These are phyloP conservation scores for Arctia plantaginis DNA, from an alignment of 2,888 invertebrate species.

Conservation along the genomic window DNA sequence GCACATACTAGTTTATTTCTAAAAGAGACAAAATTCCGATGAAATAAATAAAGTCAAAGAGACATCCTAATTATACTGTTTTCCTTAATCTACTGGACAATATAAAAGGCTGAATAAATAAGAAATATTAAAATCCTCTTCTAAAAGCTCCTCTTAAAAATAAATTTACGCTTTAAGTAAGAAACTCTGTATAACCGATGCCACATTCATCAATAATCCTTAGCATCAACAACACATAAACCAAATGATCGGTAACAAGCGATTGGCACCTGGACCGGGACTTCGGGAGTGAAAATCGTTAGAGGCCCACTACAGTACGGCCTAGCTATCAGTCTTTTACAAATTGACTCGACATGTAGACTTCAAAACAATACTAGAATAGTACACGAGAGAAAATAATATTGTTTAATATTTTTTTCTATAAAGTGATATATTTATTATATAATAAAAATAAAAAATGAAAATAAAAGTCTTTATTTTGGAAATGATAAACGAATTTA, in stretches of 20 bases:
- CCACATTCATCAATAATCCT: constrained; percentile 20
- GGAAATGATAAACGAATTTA: too few species aligned
- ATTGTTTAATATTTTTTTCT: not conserved
- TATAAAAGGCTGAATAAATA: not conserved
- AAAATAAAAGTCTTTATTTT: too few species aligned
- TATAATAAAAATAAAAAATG: too few species aligned
- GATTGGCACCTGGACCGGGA: constrained; percentile 70
- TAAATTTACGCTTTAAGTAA: not conserved
- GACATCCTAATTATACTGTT: too few species aligned
- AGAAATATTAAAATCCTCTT: not conserved
- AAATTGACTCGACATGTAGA: constrained; percentile 68
- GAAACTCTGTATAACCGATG: not conserved
- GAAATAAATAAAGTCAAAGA: too few species aligned
- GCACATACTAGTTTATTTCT: too few species aligned
- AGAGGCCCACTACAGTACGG: constrained; percentile 70
- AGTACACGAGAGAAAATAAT: not conserved
- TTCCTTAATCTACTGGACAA: not conserved
- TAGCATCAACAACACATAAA: constrained; percentile 37
- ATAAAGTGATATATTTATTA: too few species aligned
- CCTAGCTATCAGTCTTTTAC: constrained; percentile 70
- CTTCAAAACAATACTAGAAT: constrained; percentile 16
- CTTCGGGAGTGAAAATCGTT: constrained; percentile 68
- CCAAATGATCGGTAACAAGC: constrained; percentile 59
- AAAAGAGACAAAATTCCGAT: too few species aligned
- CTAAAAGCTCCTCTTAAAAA: not conserved